Percentiles rank a stretch among this genome's conserved stretches.
phyloP scores from a whole-genome alignment of 2,888 invertebrate genomes.

The Microchrysa polita region DNA sequence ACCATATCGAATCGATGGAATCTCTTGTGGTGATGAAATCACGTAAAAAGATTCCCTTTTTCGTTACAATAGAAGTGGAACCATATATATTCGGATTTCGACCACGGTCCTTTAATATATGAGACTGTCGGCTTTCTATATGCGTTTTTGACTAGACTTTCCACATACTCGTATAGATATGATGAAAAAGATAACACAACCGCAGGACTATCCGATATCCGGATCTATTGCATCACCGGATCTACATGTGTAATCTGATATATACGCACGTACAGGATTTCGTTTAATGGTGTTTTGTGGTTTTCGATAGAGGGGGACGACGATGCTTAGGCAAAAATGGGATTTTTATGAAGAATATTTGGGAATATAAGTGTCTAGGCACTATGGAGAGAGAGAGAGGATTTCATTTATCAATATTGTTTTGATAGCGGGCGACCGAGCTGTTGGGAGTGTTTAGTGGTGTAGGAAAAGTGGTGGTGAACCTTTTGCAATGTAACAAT shows the following conservation, averaged over 20 bases:
- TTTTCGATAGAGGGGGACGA: conserved; percentile 22
- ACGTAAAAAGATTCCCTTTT: neutral
- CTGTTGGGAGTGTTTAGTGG: neutral
- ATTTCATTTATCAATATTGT: conserved; percentile 35
- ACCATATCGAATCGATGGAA: conserved; percentile 35
- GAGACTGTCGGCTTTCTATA: neutral
- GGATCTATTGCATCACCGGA: conserved; percentile 35
- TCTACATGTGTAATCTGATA: conserved; percentile 38
- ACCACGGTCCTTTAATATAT: neutral
- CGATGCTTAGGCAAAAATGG: conserved; percentile 4
- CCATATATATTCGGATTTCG: neutral
- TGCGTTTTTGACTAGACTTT: neutral
- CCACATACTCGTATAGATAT: no score
- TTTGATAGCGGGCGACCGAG: neutral
- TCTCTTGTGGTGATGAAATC: conserved; percentile 22
- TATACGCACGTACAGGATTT: neutral
- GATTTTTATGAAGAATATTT: conserved; percentile 28
- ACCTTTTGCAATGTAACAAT: neutral
- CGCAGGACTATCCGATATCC: conserved; percentile 27
- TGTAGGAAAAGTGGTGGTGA: neutral
- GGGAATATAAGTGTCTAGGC: conserved; percentile 6
- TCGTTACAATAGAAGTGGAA: neutral
- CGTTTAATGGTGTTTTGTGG: conserved; percentile 15
- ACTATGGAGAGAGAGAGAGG: conserved; percentile 3
- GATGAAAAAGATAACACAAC: conserved; percentile 10